Base-by-base conservation (phyloP, 2,113 vertebrate species). In the Malurus elegans region DNA sequence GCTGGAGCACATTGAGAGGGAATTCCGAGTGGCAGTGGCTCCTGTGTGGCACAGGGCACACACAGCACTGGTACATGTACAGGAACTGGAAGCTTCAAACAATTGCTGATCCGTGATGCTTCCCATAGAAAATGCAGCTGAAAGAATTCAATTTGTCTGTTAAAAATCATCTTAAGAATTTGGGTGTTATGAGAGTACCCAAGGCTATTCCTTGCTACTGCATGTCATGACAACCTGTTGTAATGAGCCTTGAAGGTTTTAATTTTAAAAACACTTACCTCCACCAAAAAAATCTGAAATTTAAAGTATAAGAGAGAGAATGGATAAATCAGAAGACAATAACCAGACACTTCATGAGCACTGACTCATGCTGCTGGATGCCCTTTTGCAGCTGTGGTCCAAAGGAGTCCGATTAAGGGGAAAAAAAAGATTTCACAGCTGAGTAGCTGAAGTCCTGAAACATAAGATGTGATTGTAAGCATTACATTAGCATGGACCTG, bases 401-500 rank as follows among this genome's bases (percentile, higher is more conserved):
- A 50, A 45, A 86, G 42, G 32, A 92, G 60, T 74, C 51, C 5
- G 62, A 51, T 70, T 84, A 81, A 92, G 34, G 81, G 36, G 11
- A 82, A 88, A 96, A 84, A 74, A 64, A 50, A 84, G 58, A 78
- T 86, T 95, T 95, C 87, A 91, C 90, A 91, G 60, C 42, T 71
- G 89, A 78, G 47, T 84, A 80, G 60, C 60, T 57, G 18, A 57
- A 88, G 36, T 78, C 60, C 23, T 70, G 60, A 76, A 78, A 64
- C 56, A 34, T 80, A 61, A 70, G 93, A 73, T 91, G 32, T 62
- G 72, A 42, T 69, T 90, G 67, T 61, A 76, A 88, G 54, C 5
- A 0, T 74, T 76, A 34, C 29, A 13, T 70, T 54, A 56, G 28
- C 47, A 45, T 73, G 50, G 45, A 80, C n/a, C 21, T 83, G 40